These are phyloP conservation scores for Acholoe squamosa DNA, from an alignment of 2,888 invertebrate species.

Conservation along the genomic window DNA sequence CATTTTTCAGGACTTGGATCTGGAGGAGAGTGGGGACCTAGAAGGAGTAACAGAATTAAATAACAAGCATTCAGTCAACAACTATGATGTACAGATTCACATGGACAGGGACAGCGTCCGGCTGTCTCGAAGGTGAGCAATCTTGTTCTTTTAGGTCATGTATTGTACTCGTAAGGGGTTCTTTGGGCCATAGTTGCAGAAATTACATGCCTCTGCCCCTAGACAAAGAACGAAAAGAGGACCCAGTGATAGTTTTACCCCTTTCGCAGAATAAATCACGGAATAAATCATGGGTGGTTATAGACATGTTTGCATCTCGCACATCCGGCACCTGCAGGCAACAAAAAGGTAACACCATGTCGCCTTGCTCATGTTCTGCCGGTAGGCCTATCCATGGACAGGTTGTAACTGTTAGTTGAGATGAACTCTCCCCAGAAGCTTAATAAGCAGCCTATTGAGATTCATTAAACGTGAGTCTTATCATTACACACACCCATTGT, in stretches of 20 bases:
- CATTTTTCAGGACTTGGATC: slow-evolving; percentile 32
- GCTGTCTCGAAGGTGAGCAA: slow-evolving; percentile 56
- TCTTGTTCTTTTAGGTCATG: too few relatives aligned
- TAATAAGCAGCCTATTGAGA: slow-evolving; percentile 12
- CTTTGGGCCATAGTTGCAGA: too few relatives aligned
- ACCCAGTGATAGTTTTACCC: too few relatives aligned
- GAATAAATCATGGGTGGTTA: too few relatives aligned
- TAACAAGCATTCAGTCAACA: slow-evolving; percentile 54
- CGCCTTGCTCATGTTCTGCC: too few relatives aligned
- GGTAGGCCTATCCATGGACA: not conserved
- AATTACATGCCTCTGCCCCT: too few relatives aligned
- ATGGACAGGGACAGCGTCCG: slow-evolving; percentile 59
- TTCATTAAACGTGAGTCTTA: slow-evolving; percentile 41
- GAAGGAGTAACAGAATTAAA: slow-evolving; percentile 55
- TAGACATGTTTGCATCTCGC: too few relatives aligned
- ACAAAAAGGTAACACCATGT: not conserved
- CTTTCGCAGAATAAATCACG: too few relatives aligned
- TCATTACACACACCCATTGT: slow-evolving; percentile 49
- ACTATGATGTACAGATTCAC: slow-evolving; percentile 57
- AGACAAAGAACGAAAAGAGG: too few relatives aligned
- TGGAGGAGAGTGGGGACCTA: slow-evolving; percentile 52
- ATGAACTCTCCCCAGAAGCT: not conserved
- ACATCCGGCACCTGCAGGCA: not conserved
- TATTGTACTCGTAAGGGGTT: too few relatives aligned
- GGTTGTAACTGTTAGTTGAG: not conserved